Percentiles rank a stretch among this genome's conserved stretches.
These are phyloP conservation scores for Rhynchophorus ferrugineus DNA, from an alignment of 1,140 invertebrate genomes.

Conservation along the genomic window DNA sequence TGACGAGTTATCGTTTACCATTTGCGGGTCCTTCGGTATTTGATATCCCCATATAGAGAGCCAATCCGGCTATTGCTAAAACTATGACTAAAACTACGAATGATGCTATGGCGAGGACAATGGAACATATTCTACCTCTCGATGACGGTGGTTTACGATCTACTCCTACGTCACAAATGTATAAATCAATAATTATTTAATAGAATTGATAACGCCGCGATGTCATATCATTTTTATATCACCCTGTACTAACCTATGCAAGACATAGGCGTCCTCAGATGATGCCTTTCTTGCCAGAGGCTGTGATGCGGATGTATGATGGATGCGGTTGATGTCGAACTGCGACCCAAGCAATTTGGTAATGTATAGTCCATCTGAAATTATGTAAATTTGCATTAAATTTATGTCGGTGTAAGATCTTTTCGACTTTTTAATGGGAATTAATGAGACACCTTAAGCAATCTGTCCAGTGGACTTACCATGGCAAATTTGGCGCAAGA, in stretches of 20 bases:
- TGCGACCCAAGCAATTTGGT: conserved; percentile 26
- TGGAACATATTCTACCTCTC: conserved; percentile 52
- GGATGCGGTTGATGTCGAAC: conserved; percentile 28
- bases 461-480: conserved; percentile 7
- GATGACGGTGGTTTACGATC: conserved; percentile 29
- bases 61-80: conserved; percentile 63
- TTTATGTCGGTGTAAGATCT: conserved; percentile 14
- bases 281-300: conserved; percentile 30
- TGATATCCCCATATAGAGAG: conserved; percentile 65
- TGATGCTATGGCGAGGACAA: conserved; percentile 57
- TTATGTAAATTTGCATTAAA: conserved; percentile 22
- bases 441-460: conserved; percentile 21
- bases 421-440: conserved; percentile 15
- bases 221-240: not conserved
- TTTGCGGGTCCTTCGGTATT: conserved; percentile 45
- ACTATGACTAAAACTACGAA: conserved; percentile 63
- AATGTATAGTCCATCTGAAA: conserved; percentile 36
- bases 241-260: conserved; percentile 13
- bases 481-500: conserved; percentile 8
- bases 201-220: too few species aligned
- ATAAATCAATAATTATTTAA: too few species aligned
- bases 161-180: conserved; percentile 12
- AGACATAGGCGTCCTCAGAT: conserved; percentile 17
- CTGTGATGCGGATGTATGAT: conserved; percentile 16
- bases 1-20: conserved; percentile 11